Base-by-base conservation (phyloP, 2,888 invertebrate genomes). In the Ametastegia equiseti region DNA sequence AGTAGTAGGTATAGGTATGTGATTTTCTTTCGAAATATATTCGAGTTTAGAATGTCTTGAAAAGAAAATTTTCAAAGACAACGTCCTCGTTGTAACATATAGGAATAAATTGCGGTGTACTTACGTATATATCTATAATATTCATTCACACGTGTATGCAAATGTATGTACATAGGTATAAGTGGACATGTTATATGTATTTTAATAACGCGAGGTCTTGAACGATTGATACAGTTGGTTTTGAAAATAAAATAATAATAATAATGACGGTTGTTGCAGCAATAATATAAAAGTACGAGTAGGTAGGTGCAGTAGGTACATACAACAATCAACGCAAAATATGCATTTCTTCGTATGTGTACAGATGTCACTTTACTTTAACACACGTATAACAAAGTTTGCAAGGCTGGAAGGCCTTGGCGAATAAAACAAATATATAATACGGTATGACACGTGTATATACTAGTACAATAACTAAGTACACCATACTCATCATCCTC, bases 381-480 rank as follows among this genome's bases (percentile, higher is more conserved):
- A 60, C 60, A 6, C 13, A 60, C 13, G 30, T 5, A 30, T 7
- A 36, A 67, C n/a, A 39, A 67, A 67, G 19, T 67, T 39, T 67
- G 39, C 39, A 67, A 65, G 65, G 36, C 65, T 67, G 71, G 4
- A 65, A 71, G 71, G 15, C 71, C 71, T 71, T 71, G 71, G 71
- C 30, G 23, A 5, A 71, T 30, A 30, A 71, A 30, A 47, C 71
- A 71, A 71, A 71, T n/a, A n/a, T n/a, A n/a, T 71, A 71, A 47
- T 71, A 30, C 71, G 45, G 33, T 36, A 71, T 47, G 23, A 47
- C 45, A 71, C 45, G 71, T 71, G 71, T 30, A 30, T 63, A 63
- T 63, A 63, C 23, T 63, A n/a, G 63, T 63, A 63, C 15, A 69
- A n/a, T 42, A 42, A 36, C 71, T 71, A 15, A n/a, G 36, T 67